Base-by-base conservation (phyloP, 64 coral and sea anemone species). In the Dendrophyllia cribrosa region DNA sequence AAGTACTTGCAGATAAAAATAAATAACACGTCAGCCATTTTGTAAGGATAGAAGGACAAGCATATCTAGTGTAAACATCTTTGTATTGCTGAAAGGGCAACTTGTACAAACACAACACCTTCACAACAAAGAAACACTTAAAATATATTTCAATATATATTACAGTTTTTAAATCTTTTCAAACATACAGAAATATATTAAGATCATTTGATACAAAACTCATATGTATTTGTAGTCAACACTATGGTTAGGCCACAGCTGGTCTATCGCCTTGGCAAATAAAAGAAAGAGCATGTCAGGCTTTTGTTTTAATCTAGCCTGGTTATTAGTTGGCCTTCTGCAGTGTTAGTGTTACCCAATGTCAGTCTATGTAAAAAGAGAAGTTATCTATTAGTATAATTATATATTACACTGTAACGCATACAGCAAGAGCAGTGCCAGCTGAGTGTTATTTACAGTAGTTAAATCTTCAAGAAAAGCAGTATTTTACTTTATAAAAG, bases 151-250 rank as follows among this genome's bases (percentile, higher is more conserved):
- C 66, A 80, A 58, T 67, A 90, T 91, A 83, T 91, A 91, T 91
- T 83, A 71, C 69, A 91, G 53, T 66, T 66, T 62, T 58, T 90
- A 90, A 78, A 53, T 89, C 23, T 24, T 79, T 59, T 91, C 78
- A 67, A 83, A 62, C 79, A 64, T 91, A 91, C 78, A 91, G 89
- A 91, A 91, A 91, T 91, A 91, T 91, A 91, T 91, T 91, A 91
- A 49, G 66, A 82, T 73, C 77, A 83, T 91, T 72, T 91, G 77
- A 55, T 91, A 91, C 77, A 91, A 91, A 91, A 91, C 77, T 72
- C 71, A 91, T 82, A 83, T 75, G 69, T 91, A 68, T 58, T 17
- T 16, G 7, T 16, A 43, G 60, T 4, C 49, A 43, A 17, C 14
- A 59, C 4, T 16, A 66, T 14, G 43, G 9, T 66, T 49, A 66